Conservation (phyloP, 2,888 invertebrate genomes). For the Selenia dentaria region DNA sequence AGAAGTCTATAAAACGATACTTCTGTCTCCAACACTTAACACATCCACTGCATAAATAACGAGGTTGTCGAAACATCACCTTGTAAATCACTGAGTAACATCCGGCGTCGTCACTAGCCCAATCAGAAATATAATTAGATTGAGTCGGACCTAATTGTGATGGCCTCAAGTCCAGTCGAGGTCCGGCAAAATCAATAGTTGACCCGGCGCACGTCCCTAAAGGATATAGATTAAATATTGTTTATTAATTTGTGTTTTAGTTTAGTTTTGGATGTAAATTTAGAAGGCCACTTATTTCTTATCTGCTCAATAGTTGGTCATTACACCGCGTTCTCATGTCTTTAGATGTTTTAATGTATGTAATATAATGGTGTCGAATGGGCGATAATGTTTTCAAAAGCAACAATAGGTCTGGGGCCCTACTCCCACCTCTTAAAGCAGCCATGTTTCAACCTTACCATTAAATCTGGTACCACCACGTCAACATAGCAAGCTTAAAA, state of each 20-base stretch:
- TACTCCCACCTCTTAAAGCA: too few species aligned
- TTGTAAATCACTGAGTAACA: constrained; percentile 42
- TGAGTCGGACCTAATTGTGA: constrained; percentile 76
- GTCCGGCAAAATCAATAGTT: constrained; percentile 63
- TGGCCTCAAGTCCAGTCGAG: constrained; percentile 73
- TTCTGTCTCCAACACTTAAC: constrained; percentile 4
- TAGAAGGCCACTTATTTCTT: too few species aligned
- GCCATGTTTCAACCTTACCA: too few species aligned
- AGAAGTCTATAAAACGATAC: constrained; percentile 3
- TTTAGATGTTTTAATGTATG: too few species aligned
- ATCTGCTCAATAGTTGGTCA: too few species aligned
- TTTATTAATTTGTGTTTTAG: constrained; percentile 39
- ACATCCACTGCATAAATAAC: constrained; percentile 14
- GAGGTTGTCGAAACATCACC: constrained; percentile 24
- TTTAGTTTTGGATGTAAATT: constrained; percentile 16
- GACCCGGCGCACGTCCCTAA: constrained; percentile 52
- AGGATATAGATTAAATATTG: constrained; percentile 49
- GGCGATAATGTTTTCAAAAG: too few species aligned
- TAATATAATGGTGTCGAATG: too few species aligned
- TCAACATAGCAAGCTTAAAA: too few species aligned
- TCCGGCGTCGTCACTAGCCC: constrained; percentile 54
- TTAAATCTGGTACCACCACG: too few species aligned
- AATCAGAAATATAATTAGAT: constrained; percentile 83
- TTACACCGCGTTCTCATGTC: too few species aligned
- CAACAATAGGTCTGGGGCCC: too few species aligned